phyloP scores from a whole-genome alignment of 2,888 invertebrate genomes.

The Drosophila atroscutellata region DNA sequence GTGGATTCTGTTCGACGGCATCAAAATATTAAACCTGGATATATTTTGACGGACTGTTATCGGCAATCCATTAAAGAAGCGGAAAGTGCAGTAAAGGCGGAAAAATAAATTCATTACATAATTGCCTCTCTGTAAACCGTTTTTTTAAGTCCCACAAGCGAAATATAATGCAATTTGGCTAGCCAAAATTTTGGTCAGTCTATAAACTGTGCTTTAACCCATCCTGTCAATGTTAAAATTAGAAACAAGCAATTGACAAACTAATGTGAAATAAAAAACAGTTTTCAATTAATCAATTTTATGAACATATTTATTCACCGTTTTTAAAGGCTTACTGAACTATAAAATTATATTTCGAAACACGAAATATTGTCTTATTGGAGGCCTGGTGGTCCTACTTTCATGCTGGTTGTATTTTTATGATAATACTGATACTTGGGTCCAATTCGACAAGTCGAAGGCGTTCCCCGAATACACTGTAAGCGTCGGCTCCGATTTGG shows the following conservation, averaged over 20 bases:
- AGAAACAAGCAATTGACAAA: background rate
- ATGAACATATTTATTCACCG: background rate
- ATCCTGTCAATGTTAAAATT: background rate
- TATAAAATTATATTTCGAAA: background rate
- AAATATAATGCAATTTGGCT: too few relatives aligned
- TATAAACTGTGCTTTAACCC: background rate
- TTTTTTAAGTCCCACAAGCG: too few relatives aligned
- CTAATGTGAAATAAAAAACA: background rate
- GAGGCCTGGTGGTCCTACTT: too few relatives aligned
- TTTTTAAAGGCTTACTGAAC: background rate
- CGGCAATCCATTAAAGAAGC: too few relatives aligned
- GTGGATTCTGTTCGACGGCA: too few relatives aligned
- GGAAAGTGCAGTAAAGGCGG: too few relatives aligned
- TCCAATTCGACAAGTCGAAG: slow-evolving; percentile 12
- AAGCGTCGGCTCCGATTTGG: slow-evolving; percentile 42
- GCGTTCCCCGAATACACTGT: slow-evolving; percentile 39
- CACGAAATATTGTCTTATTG: background rate
- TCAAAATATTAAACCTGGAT: too few relatives aligned
- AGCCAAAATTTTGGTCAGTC: too few relatives aligned
- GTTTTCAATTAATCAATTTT: background rate
- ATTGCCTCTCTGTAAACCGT: too few relatives aligned
- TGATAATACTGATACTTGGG: slow-evolving; percentile 40
- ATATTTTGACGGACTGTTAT: too few relatives aligned
- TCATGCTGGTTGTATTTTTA: slow-evolving; percentile 12
- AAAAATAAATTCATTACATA: too few relatives aligned